These are phyloP conservation scores for Rhinolophus sinicus DNA, from an alignment of 2,113 vertebrate species.

Conservation along the genomic window DNA sequence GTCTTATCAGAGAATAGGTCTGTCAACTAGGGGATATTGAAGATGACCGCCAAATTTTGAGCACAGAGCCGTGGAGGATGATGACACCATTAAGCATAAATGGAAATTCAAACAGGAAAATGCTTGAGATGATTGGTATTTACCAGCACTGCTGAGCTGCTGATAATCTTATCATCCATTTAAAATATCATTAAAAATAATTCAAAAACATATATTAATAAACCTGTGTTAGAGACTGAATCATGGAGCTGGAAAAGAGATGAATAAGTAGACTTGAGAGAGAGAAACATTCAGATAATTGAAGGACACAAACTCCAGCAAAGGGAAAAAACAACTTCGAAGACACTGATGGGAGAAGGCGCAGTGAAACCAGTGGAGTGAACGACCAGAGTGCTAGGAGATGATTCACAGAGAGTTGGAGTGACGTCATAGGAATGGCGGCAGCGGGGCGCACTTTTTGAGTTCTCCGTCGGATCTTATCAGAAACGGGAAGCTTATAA, in stretches of 20 bases:
- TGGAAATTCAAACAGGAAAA: background rate
- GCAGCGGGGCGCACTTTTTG: too few species aligned
- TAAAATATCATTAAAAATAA: constrained; percentile 25
- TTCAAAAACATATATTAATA: background rate
- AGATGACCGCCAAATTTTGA: background rate
- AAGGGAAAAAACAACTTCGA: background rate
- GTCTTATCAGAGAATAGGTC: background rate
- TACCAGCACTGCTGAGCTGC: background rate
- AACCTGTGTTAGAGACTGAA: background rate
- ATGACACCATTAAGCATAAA: background rate
- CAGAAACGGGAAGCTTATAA: too few species aligned
- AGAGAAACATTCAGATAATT: background rate
- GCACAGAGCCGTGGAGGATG: background rate
- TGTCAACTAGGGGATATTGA: background rate
- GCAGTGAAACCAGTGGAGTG: background rate
- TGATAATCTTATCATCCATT: constrained; percentile 15
- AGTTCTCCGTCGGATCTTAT: too few species aligned
- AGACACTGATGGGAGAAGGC: background rate
- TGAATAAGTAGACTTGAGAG: background rate
- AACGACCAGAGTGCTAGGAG: background rate
- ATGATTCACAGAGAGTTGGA: background rate
- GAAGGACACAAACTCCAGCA: background rate
- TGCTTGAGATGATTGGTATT: background rate
- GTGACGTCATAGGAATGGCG: too few species aligned
- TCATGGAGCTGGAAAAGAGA: background rate